A percentile compares a stretch with the other conserved stretches of the same genome.
These are phyloP conservation scores for Aulostomus chinensis DNA, from an alignment of 2,797 vertebrate genomes.

Conservation along the genomic window DNA sequence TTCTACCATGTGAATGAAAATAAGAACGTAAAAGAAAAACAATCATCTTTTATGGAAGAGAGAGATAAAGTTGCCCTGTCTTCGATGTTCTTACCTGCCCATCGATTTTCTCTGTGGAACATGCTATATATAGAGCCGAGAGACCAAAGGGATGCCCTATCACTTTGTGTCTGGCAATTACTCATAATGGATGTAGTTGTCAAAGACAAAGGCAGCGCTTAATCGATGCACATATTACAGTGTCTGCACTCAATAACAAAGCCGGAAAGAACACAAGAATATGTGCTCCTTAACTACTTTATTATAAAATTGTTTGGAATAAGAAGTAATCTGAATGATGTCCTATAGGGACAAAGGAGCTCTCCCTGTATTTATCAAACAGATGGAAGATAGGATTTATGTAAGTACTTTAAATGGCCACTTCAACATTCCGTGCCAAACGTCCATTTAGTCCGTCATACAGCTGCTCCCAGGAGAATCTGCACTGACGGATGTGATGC, in stretches of 20 bases:
- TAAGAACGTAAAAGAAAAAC: constrained; percentile 13
- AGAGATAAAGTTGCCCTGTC: constrained; percentile 58
- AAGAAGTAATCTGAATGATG: constrained; percentile 35
- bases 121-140: constrained; percentile 86
- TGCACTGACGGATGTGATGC: constrained; percentile 47
- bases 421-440: constrained; percentile 52
- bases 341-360: constrained; percentile 11
- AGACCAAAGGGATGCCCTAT: constrained; percentile 82
- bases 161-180: constrained; percentile 86
- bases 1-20: constrained; percentile 12
- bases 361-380: constrained; percentile 46
- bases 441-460: constrained; percentile 39
- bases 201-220: constrained; percentile 85
- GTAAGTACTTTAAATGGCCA: constrained; percentile 59
- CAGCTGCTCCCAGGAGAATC: constrained; percentile 52
- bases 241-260: constrained; percentile 75
- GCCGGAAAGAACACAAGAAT: constrained; percentile 53
- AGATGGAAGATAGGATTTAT: constrained; percentile 50
- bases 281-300: too few species aligned
- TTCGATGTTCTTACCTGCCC: constrained; percentile 84
- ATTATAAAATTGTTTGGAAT: too few species aligned
- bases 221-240: constrained; percentile 77
- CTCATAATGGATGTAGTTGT: constrained; percentile 88
- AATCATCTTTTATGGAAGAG: constrained; percentile 43
- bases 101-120: constrained; percentile 93